Percentiles rank a stretch among this genome's conserved stretches.
Conservation (phyloP, 1,140 invertebrate species). For the Mylabris phalerata region DNA sequence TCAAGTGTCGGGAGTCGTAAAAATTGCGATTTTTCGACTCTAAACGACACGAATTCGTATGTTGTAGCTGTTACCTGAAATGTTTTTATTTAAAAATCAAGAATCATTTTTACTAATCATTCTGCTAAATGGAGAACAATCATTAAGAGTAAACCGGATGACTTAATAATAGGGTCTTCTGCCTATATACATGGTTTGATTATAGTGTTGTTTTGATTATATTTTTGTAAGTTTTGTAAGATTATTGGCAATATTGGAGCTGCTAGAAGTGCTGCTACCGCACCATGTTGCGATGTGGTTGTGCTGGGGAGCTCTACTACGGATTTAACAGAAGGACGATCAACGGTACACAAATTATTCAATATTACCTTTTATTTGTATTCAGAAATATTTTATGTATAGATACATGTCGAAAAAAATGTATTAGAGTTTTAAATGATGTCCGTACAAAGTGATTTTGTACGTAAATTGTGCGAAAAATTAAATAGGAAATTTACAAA, state of each 20-base stretch:
- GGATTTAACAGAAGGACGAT: constrained; percentile 34
- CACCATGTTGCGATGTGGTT: constrained; percentile 35
- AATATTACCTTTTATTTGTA: constrained; percentile 9
- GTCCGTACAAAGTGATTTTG: no score
- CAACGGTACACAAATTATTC: constrained; percentile 38
- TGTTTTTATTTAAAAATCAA: neutral
- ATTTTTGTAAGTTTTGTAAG: constrained; percentile 44
- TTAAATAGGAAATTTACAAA: constrained; percentile 6
- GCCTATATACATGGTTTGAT: constrained; percentile 40
- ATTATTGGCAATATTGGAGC: constrained; percentile 38
- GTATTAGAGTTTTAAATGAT: no score
- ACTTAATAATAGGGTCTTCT: constrained; percentile 13
- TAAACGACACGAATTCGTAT: neutral
- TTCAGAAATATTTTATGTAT: no score
- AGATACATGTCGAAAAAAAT: no score
- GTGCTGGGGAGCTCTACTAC: constrained; percentile 35
- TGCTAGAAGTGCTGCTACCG: constrained; percentile 37
- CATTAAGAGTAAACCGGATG: neutral
- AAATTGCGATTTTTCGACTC: neutral
- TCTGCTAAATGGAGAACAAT: constrained; percentile 6
- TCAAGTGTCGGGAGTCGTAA: neutral
- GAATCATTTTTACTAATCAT: constrained; percentile 7
- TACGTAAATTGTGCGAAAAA: no score
- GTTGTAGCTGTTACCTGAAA: neutral
- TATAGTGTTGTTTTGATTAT: constrained; percentile 43